Conservation (phyloP, 2,888 invertebrate genomes). For the Torymus aiolomorphi region DNA sequence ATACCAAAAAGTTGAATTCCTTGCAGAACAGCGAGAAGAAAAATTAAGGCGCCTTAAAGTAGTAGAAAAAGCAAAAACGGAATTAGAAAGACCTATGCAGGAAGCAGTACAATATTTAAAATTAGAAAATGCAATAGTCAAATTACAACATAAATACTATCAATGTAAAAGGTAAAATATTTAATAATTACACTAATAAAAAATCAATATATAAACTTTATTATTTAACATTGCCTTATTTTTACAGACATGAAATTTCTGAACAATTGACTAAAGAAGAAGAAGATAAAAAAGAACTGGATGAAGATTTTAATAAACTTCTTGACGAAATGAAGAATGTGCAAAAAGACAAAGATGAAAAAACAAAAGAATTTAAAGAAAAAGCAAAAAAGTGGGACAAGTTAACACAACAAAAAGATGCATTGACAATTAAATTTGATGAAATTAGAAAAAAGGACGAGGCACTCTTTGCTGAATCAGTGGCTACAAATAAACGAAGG, state of each 20-base stretch:
- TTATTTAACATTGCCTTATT: constrained; percentile 24
- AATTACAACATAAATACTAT: constrained; percentile 71
- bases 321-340: constrained; percentile 77
- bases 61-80: constrained; percentile 88
- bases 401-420: constrained; percentile 80
- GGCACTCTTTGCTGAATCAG: constrained; percentile 81
- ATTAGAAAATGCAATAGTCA: constrained; percentile 85
- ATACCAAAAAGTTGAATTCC: constrained; percentile 83
- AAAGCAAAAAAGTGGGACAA: constrained; percentile 76
- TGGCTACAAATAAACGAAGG: constrained; percentile 83
- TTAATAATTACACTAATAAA: constrained; percentile 1
- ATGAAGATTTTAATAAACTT: constrained; percentile 66
- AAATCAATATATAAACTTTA: constrained; percentile 12
- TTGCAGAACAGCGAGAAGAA: constrained; percentile 85
- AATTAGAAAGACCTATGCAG: constrained; percentile 86
- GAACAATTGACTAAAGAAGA: constrained; percentile 63
- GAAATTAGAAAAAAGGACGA: constrained; percentile 76
- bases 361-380: constrained; percentile 77
- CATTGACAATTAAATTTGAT: constrained; percentile 76
- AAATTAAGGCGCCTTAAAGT: constrained; percentile 90
- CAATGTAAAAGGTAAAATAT: constrained; percentile 67
- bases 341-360: constrained; percentile 78
- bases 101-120: constrained; percentile 87
- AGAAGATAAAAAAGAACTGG: constrained; percentile 62
- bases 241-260: constrained; percentile 62